These are phyloP conservation scores for Callimico goeldii DNA, from an alignment of 2,797 vertebrate genomes.

Conservation along the genomic window DNA sequence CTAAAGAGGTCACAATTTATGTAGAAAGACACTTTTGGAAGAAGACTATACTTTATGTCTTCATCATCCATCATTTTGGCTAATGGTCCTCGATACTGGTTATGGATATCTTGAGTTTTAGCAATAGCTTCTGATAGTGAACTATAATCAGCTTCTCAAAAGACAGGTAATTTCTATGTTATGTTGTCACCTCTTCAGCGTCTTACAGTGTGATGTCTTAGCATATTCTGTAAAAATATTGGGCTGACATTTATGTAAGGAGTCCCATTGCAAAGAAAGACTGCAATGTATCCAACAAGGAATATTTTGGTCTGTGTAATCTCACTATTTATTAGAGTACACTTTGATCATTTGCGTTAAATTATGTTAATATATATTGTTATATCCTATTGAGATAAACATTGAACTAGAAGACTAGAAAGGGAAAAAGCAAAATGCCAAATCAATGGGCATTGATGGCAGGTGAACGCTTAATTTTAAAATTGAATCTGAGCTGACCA, in stretches of 20 bases:
- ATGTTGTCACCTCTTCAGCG: not conserved
- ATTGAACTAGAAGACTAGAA: not conserved
- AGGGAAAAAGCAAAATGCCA: not conserved
- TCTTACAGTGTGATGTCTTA: not conserved
- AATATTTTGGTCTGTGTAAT: not conserved
- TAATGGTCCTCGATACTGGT: not conserved
- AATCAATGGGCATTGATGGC: not conserved
- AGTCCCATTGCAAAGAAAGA: not conserved
- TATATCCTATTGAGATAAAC: not conserved
- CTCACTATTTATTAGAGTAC: not conserved
- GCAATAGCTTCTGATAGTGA: slow-evolving; percentile 18
- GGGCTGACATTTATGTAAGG: not conserved
- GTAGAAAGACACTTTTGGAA: not conserved
- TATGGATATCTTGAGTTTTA: slow-evolving; percentile 13
- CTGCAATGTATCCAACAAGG: not conserved
- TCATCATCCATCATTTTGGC: not conserved
- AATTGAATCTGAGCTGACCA: not conserved
- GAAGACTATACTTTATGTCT: not conserved
- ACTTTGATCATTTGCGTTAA: slow-evolving; percentile 21
- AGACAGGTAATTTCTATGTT: not conserved
- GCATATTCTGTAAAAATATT: not conserved
- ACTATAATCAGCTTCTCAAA: not conserved
- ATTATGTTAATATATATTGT: not conserved
- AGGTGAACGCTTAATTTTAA: not conserved
- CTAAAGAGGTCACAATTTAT: not conserved